Evolutionary conservation across 2,888 invertebrate genomes (phyloP), one percentile per base, ranked within the genome.

Genomic region (Mystacides longicornis): DNA sequence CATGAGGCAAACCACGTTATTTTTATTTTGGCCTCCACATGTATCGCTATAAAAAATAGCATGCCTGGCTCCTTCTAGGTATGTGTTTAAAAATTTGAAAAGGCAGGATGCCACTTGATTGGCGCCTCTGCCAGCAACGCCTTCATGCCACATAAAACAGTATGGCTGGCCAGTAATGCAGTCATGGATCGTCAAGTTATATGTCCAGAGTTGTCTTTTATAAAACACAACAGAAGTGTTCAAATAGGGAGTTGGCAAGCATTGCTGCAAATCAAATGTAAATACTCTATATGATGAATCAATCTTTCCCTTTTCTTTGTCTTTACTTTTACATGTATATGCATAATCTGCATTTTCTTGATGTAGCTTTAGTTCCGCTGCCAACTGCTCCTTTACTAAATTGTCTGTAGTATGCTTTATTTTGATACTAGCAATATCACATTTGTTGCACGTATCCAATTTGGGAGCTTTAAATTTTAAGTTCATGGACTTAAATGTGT

Each of bases 111-210:
- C 63, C 33, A 66, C 64, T 55, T 67, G 59, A 47, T 65, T 64
- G 22, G 61, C 62, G 14, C 64, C 64, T 56, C 64, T 55, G 23
- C 55, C 60, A 42, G 62, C 62, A n/a, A 61, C 55, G 14, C 57
- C 60, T 57, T 66, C 64, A 53, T 65, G 61, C 63, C 66, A 67
- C 65, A 65, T 66, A 45, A 58, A 64, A 52, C 65, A 64, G 23
- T 56, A 55, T n/a, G 63, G 54, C 37, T 62, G 54, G 47, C 53
- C 43, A 51, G 58, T 57, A 42, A 50, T 51, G 33, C 60, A 60
- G 56, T 62, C 56, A 48, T 64, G 61, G 7, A 67, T 60, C 4
- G 65, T 66, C 5, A 66, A 57, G 54, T 66, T 65, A 52, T 55
- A 67, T 5, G 64, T 65, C 64, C 64, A 66, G 20, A 67, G 56